Percentiles rank a stretch among this genome's conserved stretches.
phyloP scores from a whole-genome alignment of 2,888 invertebrate genomes.

The Lymantria monacha region DNA sequence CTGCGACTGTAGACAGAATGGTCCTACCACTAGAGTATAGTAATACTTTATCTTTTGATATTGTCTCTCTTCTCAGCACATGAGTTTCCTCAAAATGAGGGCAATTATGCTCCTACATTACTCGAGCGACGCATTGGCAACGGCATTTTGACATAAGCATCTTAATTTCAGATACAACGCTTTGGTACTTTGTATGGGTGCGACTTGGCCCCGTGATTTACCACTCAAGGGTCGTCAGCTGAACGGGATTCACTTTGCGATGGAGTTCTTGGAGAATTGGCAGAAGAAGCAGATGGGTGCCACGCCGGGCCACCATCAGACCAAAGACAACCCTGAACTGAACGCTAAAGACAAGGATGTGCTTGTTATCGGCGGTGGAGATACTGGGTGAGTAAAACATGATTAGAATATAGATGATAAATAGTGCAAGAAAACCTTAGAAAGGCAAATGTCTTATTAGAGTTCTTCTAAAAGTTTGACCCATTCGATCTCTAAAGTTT shows the following conservation, averaged over 20 bases:
- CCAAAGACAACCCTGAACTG: conserved; percentile 75
- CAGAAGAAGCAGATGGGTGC: conserved; percentile 95
- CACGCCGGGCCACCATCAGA: conserved; percentile 37
- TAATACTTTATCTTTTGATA: too few species aligned
- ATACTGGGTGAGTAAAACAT: conserved; percentile 84
- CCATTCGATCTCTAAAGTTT: too few species aligned
- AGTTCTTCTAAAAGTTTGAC: too few species aligned
- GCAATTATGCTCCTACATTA: too few species aligned
- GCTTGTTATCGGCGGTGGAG: conserved; percentile 93
- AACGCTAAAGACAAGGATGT: conserved; percentile 97
- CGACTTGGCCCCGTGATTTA: conserved; percentile 97
- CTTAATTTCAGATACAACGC: conserved; percentile 87
- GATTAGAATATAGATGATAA: neutral
- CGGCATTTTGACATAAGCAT: neutral
- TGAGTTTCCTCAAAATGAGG: too few species aligned
- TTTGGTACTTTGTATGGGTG: conserved; percentile 94
- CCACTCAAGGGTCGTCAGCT: conserved; percentile 93
- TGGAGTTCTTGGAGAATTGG: conserved; percentile 98
- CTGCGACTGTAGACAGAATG: too few species aligned
- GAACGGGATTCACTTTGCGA: conserved; percentile 97
- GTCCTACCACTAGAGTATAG: too few species aligned
- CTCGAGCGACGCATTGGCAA: neutral
- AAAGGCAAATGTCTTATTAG: too few species aligned
- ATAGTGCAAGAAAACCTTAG: neutral
- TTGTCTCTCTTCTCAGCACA: too few species aligned